phyloP scores from a whole-genome alignment of 2,797 vertebrate species.

The Emydoidea blandingii region DNA sequence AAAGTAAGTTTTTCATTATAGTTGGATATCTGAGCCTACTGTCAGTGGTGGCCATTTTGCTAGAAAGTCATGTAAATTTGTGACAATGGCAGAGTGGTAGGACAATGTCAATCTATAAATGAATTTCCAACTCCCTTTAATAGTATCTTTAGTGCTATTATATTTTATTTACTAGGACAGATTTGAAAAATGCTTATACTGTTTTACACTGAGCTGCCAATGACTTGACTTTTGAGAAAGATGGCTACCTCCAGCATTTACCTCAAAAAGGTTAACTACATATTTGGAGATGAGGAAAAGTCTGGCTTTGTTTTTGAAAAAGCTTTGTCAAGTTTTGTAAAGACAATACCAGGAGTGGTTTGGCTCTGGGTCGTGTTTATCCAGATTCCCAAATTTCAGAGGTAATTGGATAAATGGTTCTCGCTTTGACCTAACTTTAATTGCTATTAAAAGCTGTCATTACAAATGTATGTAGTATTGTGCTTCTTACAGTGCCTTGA shows the following conservation, averaged over 20 bases:
- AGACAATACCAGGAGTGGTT: not conserved
- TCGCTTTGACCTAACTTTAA: not conserved
- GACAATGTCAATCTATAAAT: slow-evolving; percentile 48
- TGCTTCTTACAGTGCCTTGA: slow-evolving; percentile 20
- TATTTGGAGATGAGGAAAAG: not conserved
- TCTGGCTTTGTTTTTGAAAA: not conserved
- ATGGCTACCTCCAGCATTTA: slow-evolving; percentile 23
- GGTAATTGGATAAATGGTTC: no score
- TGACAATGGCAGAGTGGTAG: slow-evolving; percentile 41
- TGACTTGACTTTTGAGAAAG: not conserved
- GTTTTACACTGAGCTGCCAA: slow-evolving; percentile 26
- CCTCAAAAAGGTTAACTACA: not conserved
- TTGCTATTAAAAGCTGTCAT: slow-evolving; percentile 22
- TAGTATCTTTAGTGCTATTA: slow-evolving; percentile 40
- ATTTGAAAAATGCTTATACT: slow-evolving; percentile 59
- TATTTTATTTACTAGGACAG: slow-evolving; percentile 17
- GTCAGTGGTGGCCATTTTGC: not conserved
- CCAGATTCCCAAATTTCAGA: no score
- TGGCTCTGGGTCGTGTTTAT: not conserved
- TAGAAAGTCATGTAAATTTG: slow-evolving; percentile 63
- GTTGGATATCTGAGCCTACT: not conserved
- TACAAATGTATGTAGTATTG: not conserved
- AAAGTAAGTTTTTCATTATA: slow-evolving; percentile 47
- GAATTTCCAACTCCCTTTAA: slow-evolving; percentile 63
- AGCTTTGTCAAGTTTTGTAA: not conserved